A percentile compares a stretch with the other conserved stretches of the same genome.
Evolutionary conservation across 2,888 invertebrate species (phyloP).

Genomic region (Tubiluchus corallicola): DNA sequence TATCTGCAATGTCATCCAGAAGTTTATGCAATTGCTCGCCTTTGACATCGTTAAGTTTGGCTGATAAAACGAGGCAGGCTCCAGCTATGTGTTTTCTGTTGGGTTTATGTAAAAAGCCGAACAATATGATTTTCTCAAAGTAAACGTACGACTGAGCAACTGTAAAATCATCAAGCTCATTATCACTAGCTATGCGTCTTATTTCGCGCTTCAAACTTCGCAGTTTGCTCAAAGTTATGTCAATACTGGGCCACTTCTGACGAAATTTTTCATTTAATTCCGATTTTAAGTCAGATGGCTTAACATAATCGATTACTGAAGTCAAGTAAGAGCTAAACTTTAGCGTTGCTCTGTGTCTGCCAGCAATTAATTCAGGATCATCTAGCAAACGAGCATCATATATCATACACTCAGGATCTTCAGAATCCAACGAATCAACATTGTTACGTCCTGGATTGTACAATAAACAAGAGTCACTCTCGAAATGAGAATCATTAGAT

Average conservation of each 20-base stretch:
- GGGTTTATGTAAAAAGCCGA: conserved; percentile 42
- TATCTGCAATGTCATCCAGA: conserved; percentile 78
- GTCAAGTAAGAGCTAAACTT: conserved; percentile 39
- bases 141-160: conserved; percentile 96
- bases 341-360: conserved; percentile 33
- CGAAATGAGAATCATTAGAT: background rate
- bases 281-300: conserved; percentile 83
- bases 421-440: too few species aligned
- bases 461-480: too few species aligned
- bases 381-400: conserved; percentile 78
- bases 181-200: conserved; percentile 65
- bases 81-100: conserved; percentile 90
- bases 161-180: conserved; percentile 58
- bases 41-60: conserved; percentile 91
- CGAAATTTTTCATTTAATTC: conserved; percentile 91
- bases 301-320: conserved; percentile 87
- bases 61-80: conserved; percentile 75
- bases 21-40: conserved; percentile 65
- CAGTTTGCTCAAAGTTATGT: conserved; percentile 82
- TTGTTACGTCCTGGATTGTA: too few species aligned
- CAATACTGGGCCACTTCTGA: conserved; percentile 82
- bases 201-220: conserved; percentile 89
- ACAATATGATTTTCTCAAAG: conserved; percentile 84
- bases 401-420: background rate
- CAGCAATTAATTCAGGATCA: conserved; percentile 46